Percentiles rank a stretch among this genome's conserved stretches.
Evolutionary conservation across 35 echinoderm and acorn worm species (phyloP).

Genomic region (Lytechinus pictus): DNA sequence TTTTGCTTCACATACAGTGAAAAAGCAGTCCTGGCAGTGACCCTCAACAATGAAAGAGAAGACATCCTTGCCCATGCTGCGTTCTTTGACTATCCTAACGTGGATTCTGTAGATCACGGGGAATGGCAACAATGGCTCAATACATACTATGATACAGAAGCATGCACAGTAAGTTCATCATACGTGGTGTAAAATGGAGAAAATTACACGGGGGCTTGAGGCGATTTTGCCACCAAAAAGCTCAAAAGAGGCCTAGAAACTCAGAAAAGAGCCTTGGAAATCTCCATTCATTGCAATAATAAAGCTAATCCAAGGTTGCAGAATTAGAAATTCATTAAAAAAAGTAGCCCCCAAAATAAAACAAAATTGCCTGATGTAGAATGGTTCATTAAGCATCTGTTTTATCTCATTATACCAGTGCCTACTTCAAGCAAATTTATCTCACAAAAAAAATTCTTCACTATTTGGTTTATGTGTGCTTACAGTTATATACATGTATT

Average conservation of each 20-base stretch:
- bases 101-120: constrained; percentile 74
- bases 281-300: not conserved
- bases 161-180: constrained; percentile 73
- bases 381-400: too few species aligned
- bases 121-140: constrained; percentile 92
- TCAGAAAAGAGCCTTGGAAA: too few species aligned
- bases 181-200: too few species aligned
- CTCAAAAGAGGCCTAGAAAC: not conserved
- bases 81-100: constrained; percentile 98
- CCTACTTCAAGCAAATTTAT: not conserved
- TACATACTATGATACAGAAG: constrained; percentile 71
- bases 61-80: constrained; percentile 95
- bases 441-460: not conserved
- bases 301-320: too few species aligned
- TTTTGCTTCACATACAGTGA: constrained; percentile 66
- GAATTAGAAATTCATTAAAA: too few species aligned
- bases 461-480: not conserved
- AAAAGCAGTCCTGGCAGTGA: constrained; percentile 94
- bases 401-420: too few species aligned
- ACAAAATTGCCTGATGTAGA: too few species aligned
- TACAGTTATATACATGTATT: not conserved
- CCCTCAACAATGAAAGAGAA: constrained; percentile 90
- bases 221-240: too few species aligned
- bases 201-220: too few species aligned
- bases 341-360: too few species aligned